phyloP scores from a whole-genome alignment of 2,113 vertebrate genomes.

The Promerops cafer region DNA sequence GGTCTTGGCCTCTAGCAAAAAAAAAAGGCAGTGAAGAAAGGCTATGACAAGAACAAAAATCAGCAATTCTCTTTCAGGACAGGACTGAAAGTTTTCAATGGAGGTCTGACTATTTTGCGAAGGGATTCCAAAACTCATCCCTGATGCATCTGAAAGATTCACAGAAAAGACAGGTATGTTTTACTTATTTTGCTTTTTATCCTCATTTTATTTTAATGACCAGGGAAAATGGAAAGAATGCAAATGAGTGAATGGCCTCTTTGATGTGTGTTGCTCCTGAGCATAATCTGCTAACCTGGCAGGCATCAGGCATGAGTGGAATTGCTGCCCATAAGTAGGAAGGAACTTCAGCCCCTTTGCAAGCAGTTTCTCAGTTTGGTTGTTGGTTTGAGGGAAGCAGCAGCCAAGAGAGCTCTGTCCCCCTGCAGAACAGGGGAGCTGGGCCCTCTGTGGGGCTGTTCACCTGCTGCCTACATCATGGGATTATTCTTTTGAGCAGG shows the following conservation, averaged over 20 bases:
- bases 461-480: neutral
- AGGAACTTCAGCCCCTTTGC: neutral
- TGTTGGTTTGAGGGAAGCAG: neutral
- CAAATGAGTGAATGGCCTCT: conserved; percentile 35
- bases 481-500: conserved; percentile 4
- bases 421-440: neutral
- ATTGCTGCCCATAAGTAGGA: neutral
- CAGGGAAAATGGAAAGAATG: conserved; percentile 34
- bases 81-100: neutral
- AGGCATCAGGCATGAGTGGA: neutral
- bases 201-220: neutral
- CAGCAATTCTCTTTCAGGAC: neutral
- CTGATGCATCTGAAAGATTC: neutral
- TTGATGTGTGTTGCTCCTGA: neutral
- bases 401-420: neutral
- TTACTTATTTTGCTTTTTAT: neutral
- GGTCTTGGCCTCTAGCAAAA: neutral
- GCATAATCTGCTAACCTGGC: conserved; percentile 44
- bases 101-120: neutral
- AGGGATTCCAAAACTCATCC: neutral
- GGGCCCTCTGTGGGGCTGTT: neutral
- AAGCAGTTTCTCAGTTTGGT: neutral
- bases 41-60: neutral
- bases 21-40: neutral
- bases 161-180: accelerated